Conservation (phyloP, 2,113 vertebrate genomes). For the Mesoclemmys tuberculata region DNA sequence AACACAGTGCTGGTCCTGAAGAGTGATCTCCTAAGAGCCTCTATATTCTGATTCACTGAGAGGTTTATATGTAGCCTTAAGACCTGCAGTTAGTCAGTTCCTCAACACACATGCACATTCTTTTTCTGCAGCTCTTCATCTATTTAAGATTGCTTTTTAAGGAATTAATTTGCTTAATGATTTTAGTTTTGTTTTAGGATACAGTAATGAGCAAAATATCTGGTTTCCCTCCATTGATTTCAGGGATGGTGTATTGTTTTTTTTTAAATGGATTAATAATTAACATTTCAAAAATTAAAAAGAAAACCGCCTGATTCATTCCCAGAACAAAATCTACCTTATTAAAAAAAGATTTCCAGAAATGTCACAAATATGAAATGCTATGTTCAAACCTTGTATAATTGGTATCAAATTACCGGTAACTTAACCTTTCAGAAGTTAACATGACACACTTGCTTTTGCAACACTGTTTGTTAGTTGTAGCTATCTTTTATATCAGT, state of each 20-base stretch:
- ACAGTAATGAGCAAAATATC: neutral
- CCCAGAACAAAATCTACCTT: neutral
- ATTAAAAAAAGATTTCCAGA: neutral
- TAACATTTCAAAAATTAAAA: conserved; percentile 25
- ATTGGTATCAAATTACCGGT: neutral
- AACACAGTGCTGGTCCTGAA: neutral
- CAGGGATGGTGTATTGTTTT: neutral
- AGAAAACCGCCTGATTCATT: neutral
- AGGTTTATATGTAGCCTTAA: neutral
- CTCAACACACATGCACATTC: neutral
- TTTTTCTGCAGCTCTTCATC: neutral
- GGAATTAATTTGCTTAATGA: neutral
- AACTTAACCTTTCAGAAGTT: neutral
- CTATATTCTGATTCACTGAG: conserved; percentile 6
- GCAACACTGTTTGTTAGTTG: neutral
- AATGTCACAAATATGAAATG: conserved; percentile 8
- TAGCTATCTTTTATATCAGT: neutral
- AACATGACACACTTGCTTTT: neutral
- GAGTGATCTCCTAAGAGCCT: neutral
- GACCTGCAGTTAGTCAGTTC: neutral
- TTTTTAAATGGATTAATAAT: conserved; percentile 10
- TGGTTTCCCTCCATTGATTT: neutral
- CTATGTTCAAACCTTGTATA: neutral
- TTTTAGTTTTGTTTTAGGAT: conserved; percentile 1
- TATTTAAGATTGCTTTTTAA: neutral